Conservation (phyloP, 37 sponge, comb jelly and placozoan genomes). For the Chondrilla cf. caribensis region DNA sequence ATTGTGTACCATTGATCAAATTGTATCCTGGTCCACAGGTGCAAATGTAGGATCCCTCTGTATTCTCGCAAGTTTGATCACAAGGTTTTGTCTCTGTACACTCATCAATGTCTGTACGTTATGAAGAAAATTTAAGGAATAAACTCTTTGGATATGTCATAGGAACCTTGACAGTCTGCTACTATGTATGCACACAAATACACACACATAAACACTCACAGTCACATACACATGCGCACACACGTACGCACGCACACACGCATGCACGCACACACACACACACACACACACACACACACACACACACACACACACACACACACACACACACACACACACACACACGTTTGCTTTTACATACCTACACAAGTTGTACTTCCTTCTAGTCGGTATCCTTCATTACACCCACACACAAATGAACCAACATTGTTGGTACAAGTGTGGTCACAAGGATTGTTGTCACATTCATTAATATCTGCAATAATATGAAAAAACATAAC, state of each 20-base stretch:
- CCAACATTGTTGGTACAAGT: not conserved
- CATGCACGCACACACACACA: no score
- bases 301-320: not conserved
- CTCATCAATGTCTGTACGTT: not conserved
- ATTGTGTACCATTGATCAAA: no score
- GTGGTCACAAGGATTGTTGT: not conserved
- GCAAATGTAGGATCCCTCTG: not conserved
- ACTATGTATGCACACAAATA: not conserved
- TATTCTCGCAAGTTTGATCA: not conserved
- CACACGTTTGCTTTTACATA: not conserved
- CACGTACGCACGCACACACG: not conserved
- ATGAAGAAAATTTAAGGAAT: not conserved
- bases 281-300: not conserved
- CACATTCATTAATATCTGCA: constrained; percentile 8
- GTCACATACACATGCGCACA: not conserved
- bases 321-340: not conserved
- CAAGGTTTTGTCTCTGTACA: not conserved
- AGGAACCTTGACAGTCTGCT: not conserved
- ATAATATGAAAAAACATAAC: no score
- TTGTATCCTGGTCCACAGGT: not conserved
- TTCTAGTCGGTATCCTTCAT: not conserved
- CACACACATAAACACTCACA: not conserved
- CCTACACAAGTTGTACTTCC: not conserved
- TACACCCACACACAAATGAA: not conserved
- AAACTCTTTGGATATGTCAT: no score